Base-by-base conservation (phyloP, 2,113 vertebrate genomes). In the Cephalopterus ornatus region DNA sequence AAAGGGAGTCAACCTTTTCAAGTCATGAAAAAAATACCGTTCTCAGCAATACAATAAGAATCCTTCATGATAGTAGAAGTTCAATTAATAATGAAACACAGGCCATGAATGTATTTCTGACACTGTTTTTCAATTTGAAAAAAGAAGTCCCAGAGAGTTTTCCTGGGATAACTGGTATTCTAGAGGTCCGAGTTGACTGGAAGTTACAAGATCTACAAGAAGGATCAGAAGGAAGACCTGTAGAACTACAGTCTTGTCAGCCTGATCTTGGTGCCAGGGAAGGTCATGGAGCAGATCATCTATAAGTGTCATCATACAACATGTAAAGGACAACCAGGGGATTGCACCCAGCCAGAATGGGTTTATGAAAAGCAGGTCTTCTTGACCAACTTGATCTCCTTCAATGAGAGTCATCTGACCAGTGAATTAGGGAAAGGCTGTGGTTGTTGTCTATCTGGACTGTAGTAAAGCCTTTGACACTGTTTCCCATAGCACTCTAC, bases 1-100 rank as follows among this genome's bases (percentile, higher is more conserved):
- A 85, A 92, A 88, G 65, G 4, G 52, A 95, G 16, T 55, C 59
- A 75, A 73, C 76, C 12, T 85, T 80, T 95, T 72, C 30, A 90
- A 91, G 19, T 32, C 28, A 35, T 71, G 41, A 33, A 89, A 92
- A 97, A 95, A 86, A 46, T 93, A 88, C 58, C 53, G 76, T 95
- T 96, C 37, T 90, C 46, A 63, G 30, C 11, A 58, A 42, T 12
- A 28, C 3, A 77, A 27, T 58, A 70, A n/a, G 20, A 44, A 66
- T 85, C 20, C 22, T 11, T 82, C 15, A 6, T 35, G 17, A 37
- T 19, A 55, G 17, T 19, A 49, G 37, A 88, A 79, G 32, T 76
- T 63, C 17, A 56, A 41, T 72, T 49, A 79, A 52, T 41, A 88
- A 79, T 50, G 1, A 80, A 70, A 53, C 15, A 37, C 6, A 72